Evolutionary conservation across 2,888 invertebrate genomes (phyloP).

Genomic region (Eupithecia dodoneata): DNA sequence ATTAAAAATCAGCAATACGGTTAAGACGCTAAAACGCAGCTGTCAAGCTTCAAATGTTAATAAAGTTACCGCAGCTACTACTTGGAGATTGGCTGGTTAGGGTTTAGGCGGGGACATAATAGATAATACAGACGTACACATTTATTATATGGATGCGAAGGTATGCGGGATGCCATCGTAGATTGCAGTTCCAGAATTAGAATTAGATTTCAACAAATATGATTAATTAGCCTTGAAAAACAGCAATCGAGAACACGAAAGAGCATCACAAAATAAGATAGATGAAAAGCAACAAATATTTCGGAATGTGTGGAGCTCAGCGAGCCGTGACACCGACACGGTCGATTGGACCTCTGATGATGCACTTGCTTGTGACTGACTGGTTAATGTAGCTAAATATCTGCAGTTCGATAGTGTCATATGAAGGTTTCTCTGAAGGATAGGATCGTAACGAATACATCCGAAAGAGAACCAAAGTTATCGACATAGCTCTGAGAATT

Average conservation of each 20-base stretch:
- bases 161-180: neutral
- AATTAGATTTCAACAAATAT: neutral
- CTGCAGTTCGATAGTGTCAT: neutral
- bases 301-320: conserved; percentile 27
- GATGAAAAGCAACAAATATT: conserved; percentile 4
- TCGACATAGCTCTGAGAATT: too few relatives aligned
- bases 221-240: conserved; percentile 2
- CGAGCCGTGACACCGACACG: conserved; percentile 9
- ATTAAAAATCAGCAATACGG: neutral
- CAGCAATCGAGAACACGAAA: conserved; percentile 2
- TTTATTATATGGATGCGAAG: neutral
- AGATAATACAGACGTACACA: neutral
- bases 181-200: neutral
- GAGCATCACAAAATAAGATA: conserved; percentile 1
- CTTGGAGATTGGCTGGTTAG: neutral
- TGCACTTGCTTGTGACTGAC: conserved; percentile 5
- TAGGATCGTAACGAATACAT: too few relatives aligned
- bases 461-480: too few relatives aligned
- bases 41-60: neutral
- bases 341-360: conserved; percentile 1
- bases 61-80: neutral
- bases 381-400: neutral
- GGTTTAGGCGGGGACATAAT: neutral
- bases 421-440: too few relatives aligned
- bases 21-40: neutral